Base-by-base conservation (phyloP, 92 coral and sea anemone species). In the Zoanthus solanderi region DNA sequence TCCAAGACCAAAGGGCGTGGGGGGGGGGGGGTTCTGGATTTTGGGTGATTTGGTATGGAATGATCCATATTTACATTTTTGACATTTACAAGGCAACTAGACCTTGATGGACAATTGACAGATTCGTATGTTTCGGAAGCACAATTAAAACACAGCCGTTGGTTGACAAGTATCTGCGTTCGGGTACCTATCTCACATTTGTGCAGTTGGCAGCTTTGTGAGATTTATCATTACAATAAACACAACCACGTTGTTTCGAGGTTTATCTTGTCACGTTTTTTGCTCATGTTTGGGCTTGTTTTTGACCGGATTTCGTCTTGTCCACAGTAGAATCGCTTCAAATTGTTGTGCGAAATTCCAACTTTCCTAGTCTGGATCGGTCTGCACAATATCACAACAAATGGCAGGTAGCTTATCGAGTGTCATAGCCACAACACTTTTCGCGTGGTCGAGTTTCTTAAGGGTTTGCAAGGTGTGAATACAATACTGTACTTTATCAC, bases 61-160 rank as follows among this genome's bases (percentile, higher is more conserved):
- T 23, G 23, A 23, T 23, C 23, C n/a, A n/a, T n/a, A n/a, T n/a
- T n/a, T n/a, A n/a, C n/a, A n/a, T n/a, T n/a, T n/a, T n/a, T n/a
- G 23, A 23, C 23, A 23, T 23, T 23, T 23, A 23, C 23, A 23
- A 23, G 23, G 23, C 89, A 92, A 45, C 86, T 45, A 45, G 88
- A 29, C 68, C 76, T 92, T 71, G 90, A 79, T 50, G 84, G 84
- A 76, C 92, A 92, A 16, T 52, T 77, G 58, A 76, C 72, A 34
- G 89, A 87, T 8, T 77, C 71, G 23, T 23, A 23, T 23, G 23
- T 23, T 23, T 23, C 23, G 42, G 42, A 37, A 37, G 87, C 76
- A 84, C 94, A 88, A 65, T 91, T 91, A 18, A 91, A 84, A 52
- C 94, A 92, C 18, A 92, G 52, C 69, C 89, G n/a, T 66, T 34